A percentile compares a stretch with the other conserved stretches of the same genome.
phyloP scores from a whole-genome alignment of 2,888 invertebrate genomes.

The Patella ulyssiponensis region DNA sequence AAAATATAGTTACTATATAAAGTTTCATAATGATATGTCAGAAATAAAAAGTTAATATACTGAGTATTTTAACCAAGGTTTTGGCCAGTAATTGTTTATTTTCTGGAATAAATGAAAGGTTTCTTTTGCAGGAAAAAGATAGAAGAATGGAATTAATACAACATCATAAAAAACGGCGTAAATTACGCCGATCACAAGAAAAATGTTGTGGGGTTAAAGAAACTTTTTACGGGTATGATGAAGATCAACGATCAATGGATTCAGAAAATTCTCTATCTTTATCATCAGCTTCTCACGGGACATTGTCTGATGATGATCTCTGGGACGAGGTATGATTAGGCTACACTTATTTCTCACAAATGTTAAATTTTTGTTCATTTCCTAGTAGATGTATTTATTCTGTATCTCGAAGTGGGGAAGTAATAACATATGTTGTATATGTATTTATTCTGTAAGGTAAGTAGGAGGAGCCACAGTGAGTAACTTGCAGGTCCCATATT shows the following conservation, averaged over 20 bases:
- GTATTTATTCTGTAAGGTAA: no score
- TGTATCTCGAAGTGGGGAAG: background rate
- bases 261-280: conserved; percentile 60
- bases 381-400: background rate
- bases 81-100: no score
- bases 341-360: no score
- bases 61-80: no score
- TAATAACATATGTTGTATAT: no score
- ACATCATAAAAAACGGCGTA: conserved; percentile 59
- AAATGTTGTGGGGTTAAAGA: conserved; percentile 55
- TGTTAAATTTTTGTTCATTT: background rate
- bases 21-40: no score
- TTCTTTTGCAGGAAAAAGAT: conserved; percentile 64
- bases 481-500: no score
- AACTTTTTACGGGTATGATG: conserved; percentile 61
- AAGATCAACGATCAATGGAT: conserved; percentile 62
- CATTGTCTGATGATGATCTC: conserved; percentile 61
- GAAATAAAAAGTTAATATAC: no score
- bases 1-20: no score
- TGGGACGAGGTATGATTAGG: conserved; percentile 58
- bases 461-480: no score
- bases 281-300: conserved; percentile 54
- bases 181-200: conserved; percentile 52
- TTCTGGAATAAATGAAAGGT: no score
- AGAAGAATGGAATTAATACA: conserved; percentile 66